These are phyloP conservation scores for Ashinkailepas kermadecensis DNA, from an alignment of 2,888 invertebrate genomes.

Conservation along the genomic window DNA sequence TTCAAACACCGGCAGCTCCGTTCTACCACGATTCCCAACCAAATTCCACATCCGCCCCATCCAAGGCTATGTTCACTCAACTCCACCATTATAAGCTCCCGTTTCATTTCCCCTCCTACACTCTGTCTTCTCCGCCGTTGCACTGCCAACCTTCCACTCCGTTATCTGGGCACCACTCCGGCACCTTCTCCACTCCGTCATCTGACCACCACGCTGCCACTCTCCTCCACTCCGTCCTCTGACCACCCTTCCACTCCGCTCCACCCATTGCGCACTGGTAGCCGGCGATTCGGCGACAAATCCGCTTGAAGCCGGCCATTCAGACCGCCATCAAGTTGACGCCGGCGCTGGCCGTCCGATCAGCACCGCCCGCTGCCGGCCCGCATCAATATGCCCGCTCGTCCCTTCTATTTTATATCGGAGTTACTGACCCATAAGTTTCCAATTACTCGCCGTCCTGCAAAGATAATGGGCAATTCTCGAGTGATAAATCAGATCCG, in stretches of 20 bases:
- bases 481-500: conserved; percentile 21
- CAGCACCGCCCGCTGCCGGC: neutral
- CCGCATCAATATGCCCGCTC: conserved; percentile 21
- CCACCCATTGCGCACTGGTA: neutral
- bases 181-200: neutral
- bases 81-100: too few species aligned
- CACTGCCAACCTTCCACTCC: too few species aligned
- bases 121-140: too few species aligned
- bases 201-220: neutral
- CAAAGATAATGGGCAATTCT: conserved; percentile 21
- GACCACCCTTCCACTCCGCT: neutral
- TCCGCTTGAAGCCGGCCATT: conserved; percentile 7
- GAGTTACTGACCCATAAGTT: conserved; percentile 23
- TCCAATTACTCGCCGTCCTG: conserved; percentile 22
- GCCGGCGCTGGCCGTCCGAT: neutral
- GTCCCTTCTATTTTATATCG: conserved; percentile 22
- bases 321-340: neutral
- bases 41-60: too few species aligned
- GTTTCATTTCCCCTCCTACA: too few species aligned
- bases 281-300: neutral
- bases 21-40: too few species aligned
- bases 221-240: neutral
- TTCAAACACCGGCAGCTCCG: too few species aligned
- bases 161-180: too few species aligned
- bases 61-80: too few species aligned